Evolutionary conservation across 2,888 invertebrate genomes (phyloP).

Genomic region (Yponomeuta malinellus): DNA sequence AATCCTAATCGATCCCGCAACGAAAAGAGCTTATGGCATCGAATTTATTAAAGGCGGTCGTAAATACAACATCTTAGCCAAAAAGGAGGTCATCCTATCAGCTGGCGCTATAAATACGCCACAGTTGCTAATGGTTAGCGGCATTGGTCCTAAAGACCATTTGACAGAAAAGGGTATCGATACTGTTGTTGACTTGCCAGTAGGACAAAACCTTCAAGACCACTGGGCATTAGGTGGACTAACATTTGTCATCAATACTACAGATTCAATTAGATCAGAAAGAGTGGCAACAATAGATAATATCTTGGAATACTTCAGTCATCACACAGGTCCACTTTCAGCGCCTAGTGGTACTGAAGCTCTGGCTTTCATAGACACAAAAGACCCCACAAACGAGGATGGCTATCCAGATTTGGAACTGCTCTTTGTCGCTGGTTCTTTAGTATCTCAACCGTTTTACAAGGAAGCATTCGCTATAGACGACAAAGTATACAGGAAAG

Average conservation of each 20-base stretch:
- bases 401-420: slow-evolving; percentile 77
- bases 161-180: slow-evolving; percentile 74
- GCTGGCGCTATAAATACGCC: slow-evolving; percentile 88
- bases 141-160: slow-evolving; percentile 81
- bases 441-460: slow-evolving; percentile 52
- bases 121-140: slow-evolving; percentile 88
- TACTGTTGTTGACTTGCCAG: slow-evolving; percentile 77
- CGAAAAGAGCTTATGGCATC: slow-evolving; percentile 76
- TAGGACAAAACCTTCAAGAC: slow-evolving; percentile 87
- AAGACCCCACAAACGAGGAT: slow-evolving; percentile 48
- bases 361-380: slow-evolving; percentile 73
- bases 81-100: slow-evolving; percentile 83
- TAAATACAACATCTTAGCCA: slow-evolving; percentile 58
- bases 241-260: slow-evolving; percentile 81
- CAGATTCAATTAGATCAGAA: slow-evolving; percentile 78
- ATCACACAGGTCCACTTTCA: slow-evolving; percentile 56
- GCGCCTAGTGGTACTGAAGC: slow-evolving; percentile 61
- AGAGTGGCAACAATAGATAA: slow-evolving; percentile 51
- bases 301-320: slow-evolving; percentile 72
- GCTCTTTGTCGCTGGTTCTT: slow-evolving; percentile 71
- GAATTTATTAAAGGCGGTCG: slow-evolving; percentile 70
- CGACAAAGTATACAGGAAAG: slow-evolving; percentile 57
- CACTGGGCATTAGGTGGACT: slow-evolving; percentile 83
- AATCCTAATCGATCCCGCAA: slow-evolving; percentile 70
- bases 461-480: slow-evolving; percentile 50